These are phyloP conservation scores for Dione vanillae DNA, from an alignment of 2,888 invertebrate genomes.

Conservation along the genomic window DNA sequence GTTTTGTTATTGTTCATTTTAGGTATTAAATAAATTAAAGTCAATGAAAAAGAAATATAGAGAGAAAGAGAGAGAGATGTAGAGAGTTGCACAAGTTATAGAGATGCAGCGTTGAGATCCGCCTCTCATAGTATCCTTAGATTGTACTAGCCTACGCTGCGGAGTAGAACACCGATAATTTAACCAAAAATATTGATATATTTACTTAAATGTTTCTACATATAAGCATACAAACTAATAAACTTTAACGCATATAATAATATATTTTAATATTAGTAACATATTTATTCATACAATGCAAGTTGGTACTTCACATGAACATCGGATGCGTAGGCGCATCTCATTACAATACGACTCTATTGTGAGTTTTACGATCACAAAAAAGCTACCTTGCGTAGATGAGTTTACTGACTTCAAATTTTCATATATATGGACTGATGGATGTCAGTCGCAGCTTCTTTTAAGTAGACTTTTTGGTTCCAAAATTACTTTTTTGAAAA, in stretches of 20 bases:
- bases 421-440: constrained; percentile 1
- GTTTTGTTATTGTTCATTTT: too few species aligned
- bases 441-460: neutral
- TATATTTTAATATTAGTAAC: neutral
- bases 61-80: too few species aligned
- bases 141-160: too few species aligned
- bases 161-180: too few species aligned
- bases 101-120: too few species aligned
- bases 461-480: neutral
- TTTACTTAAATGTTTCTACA: too few species aligned
- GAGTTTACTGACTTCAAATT: constrained; percentile 25
- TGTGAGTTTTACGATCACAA: constrained; percentile 60
- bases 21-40: too few species aligned
- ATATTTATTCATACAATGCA: constrained; percentile 20
- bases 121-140: too few species aligned
- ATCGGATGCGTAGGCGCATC: constrained; percentile 57
- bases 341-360: constrained; percentile 74
- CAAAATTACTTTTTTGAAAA: too few species aligned
- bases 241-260: neutral
- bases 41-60: too few species aligned
- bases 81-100: too few species aligned
- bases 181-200: too few species aligned
- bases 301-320: constrained; percentile 7
- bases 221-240: neutral
- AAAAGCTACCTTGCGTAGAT: constrained; percentile 53